Evolutionary conservation across 2,797 vertebrate genomes (phyloP), one percentile per base, ranked within the genome.

Genomic region (Helarctos malayanus): DNA sequence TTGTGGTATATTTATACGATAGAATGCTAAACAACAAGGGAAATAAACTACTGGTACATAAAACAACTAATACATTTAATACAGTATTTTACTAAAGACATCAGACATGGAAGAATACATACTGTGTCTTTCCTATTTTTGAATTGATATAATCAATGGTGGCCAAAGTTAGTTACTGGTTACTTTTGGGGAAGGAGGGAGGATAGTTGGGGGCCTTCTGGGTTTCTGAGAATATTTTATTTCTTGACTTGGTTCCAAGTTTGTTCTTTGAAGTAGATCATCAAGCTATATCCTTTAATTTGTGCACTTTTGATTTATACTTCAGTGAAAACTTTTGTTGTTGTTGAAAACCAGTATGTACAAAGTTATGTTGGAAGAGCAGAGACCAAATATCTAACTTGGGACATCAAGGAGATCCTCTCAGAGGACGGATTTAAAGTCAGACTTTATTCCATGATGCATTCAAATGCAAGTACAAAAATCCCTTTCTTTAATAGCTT

Each of bases 1-100:
- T 73, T 95, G 8, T 78, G n/a, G 29, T 92, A n/a, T 92, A 89
- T 85, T 95, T 87, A 96, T 86, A 92, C 1, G 92, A 69, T 69
- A 54, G 56, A 87, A 84, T 63, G 84, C 29, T 78, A 65, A 93
- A 94, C 63, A 93, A 86, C 59, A 95, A 65, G 45, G 18, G 54
- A 88, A 80, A 92, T 85, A 41, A 89, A 81, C 5, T 92, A 52
- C 38, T 85, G 16, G 57, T 95, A 81, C 27, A 35, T 45, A 86
- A 92, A 91, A 59, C n/a, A 84, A 88, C 52, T 47, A 19, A 63
- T 91, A n/a, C 79, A 83, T 89, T 89, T 63, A 76, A 75, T 89
- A 52, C 2, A 71, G 21, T 82, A 63, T 78, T 90, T 80, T 92
- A 7, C 41, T n/a, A 89, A 91, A 84, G 38, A 76, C 12, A 56